Conservation (phyloP, 2,797 vertebrate genomes). For the Pangasius sanitwongsei region DNA sequence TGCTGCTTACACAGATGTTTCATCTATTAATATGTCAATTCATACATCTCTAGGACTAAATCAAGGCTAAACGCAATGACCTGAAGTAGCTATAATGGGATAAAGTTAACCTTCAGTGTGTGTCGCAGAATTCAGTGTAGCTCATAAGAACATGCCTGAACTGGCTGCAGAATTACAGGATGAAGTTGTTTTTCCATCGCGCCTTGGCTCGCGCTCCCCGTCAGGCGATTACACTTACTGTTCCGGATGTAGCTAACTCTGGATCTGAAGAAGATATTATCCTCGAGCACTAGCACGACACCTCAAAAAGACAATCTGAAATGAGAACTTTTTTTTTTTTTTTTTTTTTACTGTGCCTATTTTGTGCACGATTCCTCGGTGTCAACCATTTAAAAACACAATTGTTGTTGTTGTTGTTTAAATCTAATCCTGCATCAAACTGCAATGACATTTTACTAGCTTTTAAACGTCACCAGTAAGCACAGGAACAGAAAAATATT, state of each 20-base stretch:
- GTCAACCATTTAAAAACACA: too few species aligned
- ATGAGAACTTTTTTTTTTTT: background rate
- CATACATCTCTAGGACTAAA: background rate
- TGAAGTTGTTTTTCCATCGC: slow-evolving; percentile 3
- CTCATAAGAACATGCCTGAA: background rate
- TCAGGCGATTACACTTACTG: background rate
- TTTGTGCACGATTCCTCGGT: too few species aligned
- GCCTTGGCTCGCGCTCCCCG: background rate
- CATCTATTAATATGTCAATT: background rate
- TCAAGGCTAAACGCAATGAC: background rate
- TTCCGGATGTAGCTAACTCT: background rate
- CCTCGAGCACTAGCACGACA: background rate
- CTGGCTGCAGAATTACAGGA: background rate
- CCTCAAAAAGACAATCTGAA: background rate
- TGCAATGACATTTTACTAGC: background rate
- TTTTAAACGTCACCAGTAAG: background rate
- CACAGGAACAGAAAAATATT: background rate
- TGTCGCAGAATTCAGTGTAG: background rate
- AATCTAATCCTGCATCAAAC: background rate
- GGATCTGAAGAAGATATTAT: background rate
- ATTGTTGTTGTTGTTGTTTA: too few species aligned
- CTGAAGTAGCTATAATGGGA: background rate
- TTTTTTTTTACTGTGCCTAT: too few species aligned
- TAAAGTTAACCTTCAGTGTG: background rate
- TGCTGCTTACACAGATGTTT: background rate